Evolutionary conservation across 1,140 invertebrate species (phyloP).

Genomic region (Aphelinus atriplicis): DNA sequence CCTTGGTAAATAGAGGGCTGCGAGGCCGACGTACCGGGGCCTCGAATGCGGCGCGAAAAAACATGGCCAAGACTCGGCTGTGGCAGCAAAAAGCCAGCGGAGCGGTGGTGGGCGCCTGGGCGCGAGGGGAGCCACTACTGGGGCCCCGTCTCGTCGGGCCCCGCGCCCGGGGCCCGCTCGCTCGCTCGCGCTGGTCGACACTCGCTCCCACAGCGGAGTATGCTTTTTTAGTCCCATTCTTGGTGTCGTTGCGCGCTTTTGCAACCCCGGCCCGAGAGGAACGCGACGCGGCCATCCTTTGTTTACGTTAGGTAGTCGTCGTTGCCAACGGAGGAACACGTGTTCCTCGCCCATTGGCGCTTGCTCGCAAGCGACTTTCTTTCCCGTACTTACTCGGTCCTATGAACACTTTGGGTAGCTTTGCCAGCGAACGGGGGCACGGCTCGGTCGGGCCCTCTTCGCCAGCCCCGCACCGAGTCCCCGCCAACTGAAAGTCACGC

Average conservation of each 20-base stretch:
- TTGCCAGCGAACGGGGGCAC: constrained; percentile 51
- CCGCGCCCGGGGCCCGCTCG: no score
- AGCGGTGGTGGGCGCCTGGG: no score
- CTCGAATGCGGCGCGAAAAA: constrained; percentile 32
- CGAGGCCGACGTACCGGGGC: background rate
- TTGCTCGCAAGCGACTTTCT: background rate
- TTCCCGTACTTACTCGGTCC: constrained; percentile 40
- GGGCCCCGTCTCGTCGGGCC: no score
- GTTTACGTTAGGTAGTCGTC: constrained; percentile 1
- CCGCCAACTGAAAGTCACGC: constrained; percentile 46
- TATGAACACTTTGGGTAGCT: constrained; percentile 64
- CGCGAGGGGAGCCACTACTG: no score
- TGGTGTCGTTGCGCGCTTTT: background rate
- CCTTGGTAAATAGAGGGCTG: no score
- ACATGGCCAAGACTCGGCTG: constrained; percentile 38
- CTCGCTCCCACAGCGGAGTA: constrained; percentile 28
- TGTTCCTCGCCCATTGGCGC: no score
- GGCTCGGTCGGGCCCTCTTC: constrained; percentile 28
- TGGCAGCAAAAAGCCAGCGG: constrained; percentile 21
- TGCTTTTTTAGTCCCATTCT: constrained; percentile 25
- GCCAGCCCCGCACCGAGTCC: constrained; percentile 43
- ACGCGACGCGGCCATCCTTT: constrained; percentile 38
- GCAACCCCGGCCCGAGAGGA: constrained; percentile 41
- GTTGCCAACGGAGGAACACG: background rate
- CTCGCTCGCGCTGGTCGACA: background rate